These are phyloP conservation scores for Camelus dromedarius DNA, from an alignment of 2,113 vertebrate genomes.

Conservation along the genomic window DNA sequence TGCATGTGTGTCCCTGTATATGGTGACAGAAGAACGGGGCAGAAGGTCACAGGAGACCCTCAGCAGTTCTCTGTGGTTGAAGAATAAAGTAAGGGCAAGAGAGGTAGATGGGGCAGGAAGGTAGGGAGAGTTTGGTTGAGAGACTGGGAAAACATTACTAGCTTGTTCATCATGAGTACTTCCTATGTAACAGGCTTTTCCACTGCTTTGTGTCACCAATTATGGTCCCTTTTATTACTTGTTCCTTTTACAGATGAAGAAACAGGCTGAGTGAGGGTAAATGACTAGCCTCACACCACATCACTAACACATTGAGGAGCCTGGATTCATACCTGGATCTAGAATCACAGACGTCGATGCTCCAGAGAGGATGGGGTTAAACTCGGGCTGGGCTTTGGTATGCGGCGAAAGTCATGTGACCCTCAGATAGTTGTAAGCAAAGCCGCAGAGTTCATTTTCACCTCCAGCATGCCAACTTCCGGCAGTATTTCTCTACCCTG, in stretches of 20 bases:
- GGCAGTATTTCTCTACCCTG: not conserved
- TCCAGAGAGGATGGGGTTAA: not conserved
- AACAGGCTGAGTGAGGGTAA: not conserved
- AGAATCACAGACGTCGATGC: not conserved
- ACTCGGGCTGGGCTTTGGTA: not conserved
- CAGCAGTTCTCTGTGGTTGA: not conserved
- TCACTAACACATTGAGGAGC: not conserved
- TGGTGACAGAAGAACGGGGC: not conserved
- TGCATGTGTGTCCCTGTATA: not conserved
- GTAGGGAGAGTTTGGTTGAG: not conserved
- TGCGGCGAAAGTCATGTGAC: not conserved
- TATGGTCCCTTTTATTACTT: not conserved
- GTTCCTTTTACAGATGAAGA: not conserved
- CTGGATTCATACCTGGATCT: not conserved
- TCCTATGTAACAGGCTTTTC: not conserved
- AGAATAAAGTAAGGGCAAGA: constrained; percentile 10
- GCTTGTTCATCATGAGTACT: not conserved
- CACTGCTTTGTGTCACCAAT: not conserved
- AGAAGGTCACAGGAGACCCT: not conserved
- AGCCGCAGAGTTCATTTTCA: constrained; percentile 8
- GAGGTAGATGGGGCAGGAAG: not conserved
- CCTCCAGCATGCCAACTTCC: not conserved
- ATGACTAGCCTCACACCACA: not conserved
- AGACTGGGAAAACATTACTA: not conserved
- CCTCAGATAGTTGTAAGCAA: not conserved